phyloP scores from a whole-genome alignment of 1,140 invertebrate species.

The Stegodyphus dumicola region DNA sequence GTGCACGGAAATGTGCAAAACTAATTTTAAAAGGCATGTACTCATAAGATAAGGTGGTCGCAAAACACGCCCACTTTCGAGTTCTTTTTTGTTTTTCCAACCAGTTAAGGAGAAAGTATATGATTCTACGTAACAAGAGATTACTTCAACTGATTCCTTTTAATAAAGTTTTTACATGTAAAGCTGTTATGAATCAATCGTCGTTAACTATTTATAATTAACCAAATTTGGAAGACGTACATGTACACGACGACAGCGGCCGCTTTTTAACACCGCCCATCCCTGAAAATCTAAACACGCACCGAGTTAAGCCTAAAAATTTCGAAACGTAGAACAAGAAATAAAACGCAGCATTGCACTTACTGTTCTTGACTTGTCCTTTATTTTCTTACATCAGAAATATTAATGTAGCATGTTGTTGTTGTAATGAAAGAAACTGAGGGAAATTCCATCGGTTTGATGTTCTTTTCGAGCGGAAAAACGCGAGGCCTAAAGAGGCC shows the following conservation, averaged over 20 bases:
- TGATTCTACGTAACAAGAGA: background rate
- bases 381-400: background rate
- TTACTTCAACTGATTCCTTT: background rate
- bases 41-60: constrained; percentile 14
- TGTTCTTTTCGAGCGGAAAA: constrained; percentile 4
- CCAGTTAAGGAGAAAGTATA: background rate
- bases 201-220: background rate
- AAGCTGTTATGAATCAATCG: background rate
- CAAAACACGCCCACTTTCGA: constrained; percentile 54
- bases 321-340: constrained; percentile 31
- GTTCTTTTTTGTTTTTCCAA: background rate
- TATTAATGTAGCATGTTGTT: background rate
- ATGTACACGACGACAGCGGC: constrained; percentile 32
- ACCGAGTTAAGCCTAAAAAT: constrained; percentile 58
- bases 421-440: background rate
- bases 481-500: constrained; percentile 50
- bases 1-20: too few relatives aligned
- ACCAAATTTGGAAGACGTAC: constrained; percentile 5
- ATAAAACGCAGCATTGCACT: constrained; percentile 10
- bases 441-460: background rate
- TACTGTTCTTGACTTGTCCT: constrained; percentile 24
- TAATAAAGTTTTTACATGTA: background rate
- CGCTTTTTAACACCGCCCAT: constrained; percentile 37
- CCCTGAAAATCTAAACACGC: constrained; percentile 43
- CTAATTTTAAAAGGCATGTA: too few relatives aligned